A percentile compares a stretch with the other conserved stretches of the same genome.
phyloP scores from a whole-genome alignment of 2,888 invertebrate species.

The Drosophila setosimentum region DNA sequence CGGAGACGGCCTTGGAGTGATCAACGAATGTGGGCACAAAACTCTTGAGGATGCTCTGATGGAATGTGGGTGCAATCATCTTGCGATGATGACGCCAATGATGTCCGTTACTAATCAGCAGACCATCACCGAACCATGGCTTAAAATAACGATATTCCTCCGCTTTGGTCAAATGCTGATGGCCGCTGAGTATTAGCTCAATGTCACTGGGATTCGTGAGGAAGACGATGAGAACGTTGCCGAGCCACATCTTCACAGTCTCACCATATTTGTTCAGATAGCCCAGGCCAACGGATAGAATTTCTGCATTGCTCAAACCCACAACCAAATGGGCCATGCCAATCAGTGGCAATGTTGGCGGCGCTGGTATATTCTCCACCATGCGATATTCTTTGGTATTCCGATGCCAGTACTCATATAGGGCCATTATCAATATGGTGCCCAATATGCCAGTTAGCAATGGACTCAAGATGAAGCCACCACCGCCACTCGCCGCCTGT shows the following conservation, averaged over 20 bases:
- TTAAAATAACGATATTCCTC: slow-evolving; percentile 91
- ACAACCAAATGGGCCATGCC: slow-evolving; percentile 89
- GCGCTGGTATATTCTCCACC: slow-evolving; percentile 90
- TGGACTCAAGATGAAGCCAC: slow-evolving; percentile 62
- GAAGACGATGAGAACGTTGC: slow-evolving; percentile 89
- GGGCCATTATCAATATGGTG: slow-evolving; percentile 57
- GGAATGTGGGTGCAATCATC: slow-evolving; percentile 94
- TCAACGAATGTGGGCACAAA: slow-evolving; percentile 92
- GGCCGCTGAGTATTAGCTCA: slow-evolving; percentile 90
- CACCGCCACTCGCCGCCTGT: slow-evolving; percentile 48
- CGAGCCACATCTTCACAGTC: slow-evolving; percentile 92
- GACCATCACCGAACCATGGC: slow-evolving; percentile 92
- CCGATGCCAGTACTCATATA: slow-evolving; percentile 85
- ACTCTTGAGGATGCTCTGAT: slow-evolving; percentile 92
- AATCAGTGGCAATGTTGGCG: slow-evolving; percentile 88
- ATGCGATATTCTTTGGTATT: slow-evolving; percentile 87
- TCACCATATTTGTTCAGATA: slow-evolving; percentile 86
- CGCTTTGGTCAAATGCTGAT: slow-evolving; percentile 91
- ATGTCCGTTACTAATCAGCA: slow-evolving; percentile 91
- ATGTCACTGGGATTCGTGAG: slow-evolving; percentile 89
- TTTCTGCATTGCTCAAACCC: slow-evolving; percentile 87
- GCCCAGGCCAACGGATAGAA: slow-evolving; percentile 66
- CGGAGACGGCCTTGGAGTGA: slow-evolving; percentile 90
- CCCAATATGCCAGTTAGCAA: slow-evolving; percentile 75
- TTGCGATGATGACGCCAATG: slow-evolving; percentile 93